Percentiles rank a stretch among this genome's conserved stretches.
Conservation (phyloP, 2,113 vertebrate species). For the Shinisaurus crocodilurus region DNA sequence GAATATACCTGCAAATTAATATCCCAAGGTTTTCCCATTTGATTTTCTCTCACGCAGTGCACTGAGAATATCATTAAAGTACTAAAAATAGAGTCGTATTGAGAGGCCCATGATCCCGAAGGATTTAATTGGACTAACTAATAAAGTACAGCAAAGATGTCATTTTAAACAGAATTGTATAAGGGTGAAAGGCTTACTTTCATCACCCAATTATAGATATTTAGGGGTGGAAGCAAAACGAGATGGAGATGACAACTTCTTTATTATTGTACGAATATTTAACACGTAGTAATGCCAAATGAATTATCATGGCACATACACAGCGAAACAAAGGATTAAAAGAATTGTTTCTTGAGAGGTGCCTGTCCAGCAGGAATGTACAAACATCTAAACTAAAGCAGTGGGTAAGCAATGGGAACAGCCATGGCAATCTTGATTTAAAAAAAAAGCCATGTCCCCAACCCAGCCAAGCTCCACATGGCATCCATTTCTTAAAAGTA, state of each 20-base stretch:
- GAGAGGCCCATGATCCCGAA: conserved; percentile 43
- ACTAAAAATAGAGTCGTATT: conserved; percentile 59
- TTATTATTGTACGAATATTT: conserved; percentile 25
- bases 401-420: background rate
- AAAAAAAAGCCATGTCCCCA: background rate
- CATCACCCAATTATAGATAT: conserved; percentile 52
- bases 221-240: conserved; percentile 38
- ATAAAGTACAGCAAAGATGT: conserved; percentile 31
- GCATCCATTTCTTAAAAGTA: background rate
- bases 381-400: background rate
- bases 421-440: background rate
- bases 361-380: background rate
- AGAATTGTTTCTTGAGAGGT: background rate
- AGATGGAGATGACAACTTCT: conserved; percentile 22
- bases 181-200: conserved; percentile 43
- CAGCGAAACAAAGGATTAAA: conserved; percentile 7
- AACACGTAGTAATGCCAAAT: background rate
- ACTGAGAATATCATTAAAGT: conserved; percentile 46
- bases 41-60: conserved; percentile 56
- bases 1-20: conserved; percentile 38
- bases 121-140: conserved; percentile 54
- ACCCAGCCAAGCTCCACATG: background rate
- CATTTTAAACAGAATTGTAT: conserved; percentile 14
- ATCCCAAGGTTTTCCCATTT: conserved; percentile 35
- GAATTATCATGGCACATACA: conserved; percentile 15